Base-by-base conservation (phyloP, 2,797 vertebrate genomes). In the Enoplosus armatus region DNA sequence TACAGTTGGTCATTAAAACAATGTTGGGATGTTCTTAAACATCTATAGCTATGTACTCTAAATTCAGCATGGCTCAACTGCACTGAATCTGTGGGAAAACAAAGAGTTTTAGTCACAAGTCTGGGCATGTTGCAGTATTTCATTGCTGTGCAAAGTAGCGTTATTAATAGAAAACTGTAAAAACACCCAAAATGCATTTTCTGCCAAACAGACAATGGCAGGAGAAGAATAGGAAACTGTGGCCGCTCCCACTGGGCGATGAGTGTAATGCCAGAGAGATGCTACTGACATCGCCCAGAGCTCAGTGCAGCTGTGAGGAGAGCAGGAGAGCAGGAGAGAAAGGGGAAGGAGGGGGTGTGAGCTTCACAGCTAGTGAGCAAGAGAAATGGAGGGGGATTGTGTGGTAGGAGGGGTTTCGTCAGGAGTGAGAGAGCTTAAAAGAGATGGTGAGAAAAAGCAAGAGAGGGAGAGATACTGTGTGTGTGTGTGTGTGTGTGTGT, bases 381-480 rank as follows among this genome's bases (percentile, higher is more conserved):
- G 69, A 83, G 75, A 73, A 80, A 72, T 83, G 82, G 82, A 88
- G 77, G 64, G 68, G 55, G 74, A 73, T 63, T 82, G 63, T 79
- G 53, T 68, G 69, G 82, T 39, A 91, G 92, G 93, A 91, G 93
- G 94, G 84, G 85, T 86, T 87, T 83, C 39, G 47, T 63, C 39
- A 55, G 60, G 87, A 89, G 80, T 4, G 85, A 88, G 84, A 87
- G 87, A 77, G 85, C 66, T 88, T 86, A 67, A 83, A 71, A 79
- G 79, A 72, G 63, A 84, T 80, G 55, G 75, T 85, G 78, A 73
- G 87, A 80, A 41, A 72, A 87, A 75, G 56, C 63, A 22, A 77
- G 85, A 54, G 78, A 88, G 88, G 80, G 90, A 90, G 75, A 76
- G 75, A 64, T n/a, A 76, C 14, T 5, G 31, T 62, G 53, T n/a